These are phyloP conservation scores for Sandelia bainsii DNA, from an alignment of 2,797 vertebrate genomes.

Conservation along the genomic window DNA sequence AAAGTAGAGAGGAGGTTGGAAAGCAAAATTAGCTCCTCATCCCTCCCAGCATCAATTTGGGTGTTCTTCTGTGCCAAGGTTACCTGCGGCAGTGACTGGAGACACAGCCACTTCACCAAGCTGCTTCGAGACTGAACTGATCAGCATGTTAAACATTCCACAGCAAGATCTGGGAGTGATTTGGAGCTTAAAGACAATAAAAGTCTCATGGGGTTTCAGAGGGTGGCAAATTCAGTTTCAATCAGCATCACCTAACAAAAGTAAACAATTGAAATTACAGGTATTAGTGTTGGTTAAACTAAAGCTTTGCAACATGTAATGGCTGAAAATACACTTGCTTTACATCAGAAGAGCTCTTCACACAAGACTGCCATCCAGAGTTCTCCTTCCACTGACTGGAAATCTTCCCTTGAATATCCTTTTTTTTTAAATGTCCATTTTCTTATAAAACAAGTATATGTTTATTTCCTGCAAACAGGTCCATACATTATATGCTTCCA, in stretches of 20 bases:
- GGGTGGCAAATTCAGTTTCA: conserved; percentile 43
- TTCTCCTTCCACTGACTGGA: background rate
- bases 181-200: conserved; percentile 42
- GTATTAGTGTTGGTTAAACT: conserved; percentile 61
- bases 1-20: conserved; percentile 29
- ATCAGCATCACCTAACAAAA: conserved; percentile 57
- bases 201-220: conserved; percentile 48
- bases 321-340: conserved; percentile 19
- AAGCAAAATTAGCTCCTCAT: conserved; percentile 32
- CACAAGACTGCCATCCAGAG: conserved; percentile 65
- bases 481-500: background rate
- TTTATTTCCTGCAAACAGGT: background rate
- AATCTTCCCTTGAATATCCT: background rate
- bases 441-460: background rate
- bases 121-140: conserved; percentile 29
- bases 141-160: conserved; percentile 51
- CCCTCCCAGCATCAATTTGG: conserved; percentile 8
- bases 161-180: conserved; percentile 24
- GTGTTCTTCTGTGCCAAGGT: conserved; percentile 25
- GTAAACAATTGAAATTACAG: conserved; percentile 65
- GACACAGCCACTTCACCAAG: conserved; percentile 4
- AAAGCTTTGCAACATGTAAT: conserved; percentile 38
- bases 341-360: conserved; percentile 24
- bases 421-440: no score
- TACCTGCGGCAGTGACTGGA: conserved; percentile 35